Conservation (phyloP, 2,888 invertebrate genomes). For the Ernsta delagoae region DNA sequence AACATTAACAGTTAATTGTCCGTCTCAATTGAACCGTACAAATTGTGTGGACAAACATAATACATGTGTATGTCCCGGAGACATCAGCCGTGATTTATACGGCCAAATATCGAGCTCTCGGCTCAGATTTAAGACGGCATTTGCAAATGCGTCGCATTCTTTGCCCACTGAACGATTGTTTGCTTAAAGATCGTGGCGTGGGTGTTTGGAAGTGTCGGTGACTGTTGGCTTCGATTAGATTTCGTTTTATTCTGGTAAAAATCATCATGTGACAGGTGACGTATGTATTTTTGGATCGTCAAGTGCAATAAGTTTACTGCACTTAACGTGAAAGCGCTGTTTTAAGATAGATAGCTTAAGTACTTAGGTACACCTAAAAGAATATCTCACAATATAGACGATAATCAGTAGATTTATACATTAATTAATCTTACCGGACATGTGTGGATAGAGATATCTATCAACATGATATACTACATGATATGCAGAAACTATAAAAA, state of each 20-base stretch:
- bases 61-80: slow-evolving; percentile 18
- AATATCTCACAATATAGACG: too few species aligned
- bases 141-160: slow-evolving; percentile 36
- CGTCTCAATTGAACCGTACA: slow-evolving; percentile 28
- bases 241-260: slow-evolving; percentile 48
- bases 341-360: too few species aligned
- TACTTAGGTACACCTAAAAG: too few species aligned
- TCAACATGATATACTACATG: too few species aligned
- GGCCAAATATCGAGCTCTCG: slow-evolving; percentile 33
- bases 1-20: slow-evolving; percentile 12
- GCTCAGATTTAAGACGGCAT: slow-evolving; percentile 33
- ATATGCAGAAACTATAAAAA: too few species aligned
- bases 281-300: neutral
- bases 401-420: too few species aligned
- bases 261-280: slow-evolving; percentile 47
- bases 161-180: slow-evolving; percentile 46
- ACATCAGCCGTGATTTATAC: slow-evolving; percentile 35
- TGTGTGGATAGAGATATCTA: too few species aligned
- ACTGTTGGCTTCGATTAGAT: slow-evolving; percentile 7
- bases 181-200: slow-evolving; percentile 56
- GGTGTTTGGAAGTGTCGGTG: slow-evolving; percentile 63
- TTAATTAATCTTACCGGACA: too few species aligned
- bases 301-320: too few species aligned
- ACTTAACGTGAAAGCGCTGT: too few species aligned
- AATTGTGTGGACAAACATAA: slow-evolving; percentile 37